Evolutionary conservation across 2,888 invertebrate genomes (phyloP), one percentile per base, ranked within the genome.

Genomic region (Anticlea derivata): DNA sequence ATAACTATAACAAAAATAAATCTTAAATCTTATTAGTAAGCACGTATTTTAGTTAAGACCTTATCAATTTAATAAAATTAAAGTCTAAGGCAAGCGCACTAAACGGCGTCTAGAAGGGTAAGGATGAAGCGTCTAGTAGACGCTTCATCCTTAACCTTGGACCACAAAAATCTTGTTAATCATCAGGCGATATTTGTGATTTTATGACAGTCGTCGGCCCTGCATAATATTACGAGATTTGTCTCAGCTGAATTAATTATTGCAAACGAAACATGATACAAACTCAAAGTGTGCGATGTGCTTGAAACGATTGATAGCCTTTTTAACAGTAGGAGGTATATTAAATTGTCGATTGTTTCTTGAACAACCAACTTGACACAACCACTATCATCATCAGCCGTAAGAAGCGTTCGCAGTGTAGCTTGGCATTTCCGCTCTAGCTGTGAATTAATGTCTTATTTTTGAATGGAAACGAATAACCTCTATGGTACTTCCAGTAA

Each of bases 161-260:
- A 49, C 71, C 68, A 60, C 33, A 38, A 33, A 53, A 64, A 50
- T 52, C 50, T 67, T 63, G 70, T 73, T 73, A 69, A 81, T 80
- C 82, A 78, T 68, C 41, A 71, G 61, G 57, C 63, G 68, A 67
- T 70, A 75, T 80, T 75, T 74, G 65, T 72, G 78, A 75, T 78
- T 79, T 77, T 75, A 80, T 76, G 80, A 76, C 77, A 68, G 47
- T 39, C 47, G 20, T 65, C 71, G 68, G 64, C 66, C 65, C 68
- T 65, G 69, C 69, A 69, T 66, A 38, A 43, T 40, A 48, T 43
- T 13, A 44, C 43, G 20, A 29, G 52, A 30, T 48, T 48, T 53
- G 53, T 53, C 53, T 45, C 53, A 22, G 11, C 40, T 44, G 53
- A 53, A 58, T 58, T 56, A 56, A 54, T 55, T 58, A 58, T 56